These are phyloP conservation scores for Cataglyphis hispanica DNA, from an alignment of 1,140 invertebrate species.

Conservation along the genomic window DNA sequence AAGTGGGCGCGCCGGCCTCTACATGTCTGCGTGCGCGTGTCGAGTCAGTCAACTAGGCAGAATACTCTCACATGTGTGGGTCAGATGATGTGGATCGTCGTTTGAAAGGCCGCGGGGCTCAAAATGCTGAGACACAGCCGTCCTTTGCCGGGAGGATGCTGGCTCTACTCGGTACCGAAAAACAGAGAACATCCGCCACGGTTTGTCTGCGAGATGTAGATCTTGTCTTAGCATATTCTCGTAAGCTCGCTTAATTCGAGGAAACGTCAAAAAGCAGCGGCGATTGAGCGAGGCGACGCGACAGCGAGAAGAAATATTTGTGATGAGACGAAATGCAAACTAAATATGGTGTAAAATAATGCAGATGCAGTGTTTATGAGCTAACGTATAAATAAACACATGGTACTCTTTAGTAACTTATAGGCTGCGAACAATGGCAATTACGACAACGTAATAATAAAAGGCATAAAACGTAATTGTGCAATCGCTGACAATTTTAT, in stretches of 20 bases:
- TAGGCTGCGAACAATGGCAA: conserved; percentile 31
- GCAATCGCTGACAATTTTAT: conserved; percentile 43
- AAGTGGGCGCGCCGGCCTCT: conserved; percentile 40
- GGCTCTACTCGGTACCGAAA: conserved; percentile 22
- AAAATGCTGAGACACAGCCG: conserved; percentile 48
- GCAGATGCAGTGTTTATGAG: conserved; percentile 34
- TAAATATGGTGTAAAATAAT: conserved; percentile 9
- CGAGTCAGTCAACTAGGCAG: conserved; percentile 70
- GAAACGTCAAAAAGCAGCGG: background rate
- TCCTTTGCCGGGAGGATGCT: background rate
- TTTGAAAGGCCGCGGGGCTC: conserved; percentile 67
- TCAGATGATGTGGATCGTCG: conserved; percentile 65
- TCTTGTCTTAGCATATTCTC: conserved; percentile 5
- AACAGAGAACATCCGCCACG: conserved; percentile 9
- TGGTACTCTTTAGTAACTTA: conserved; percentile 34
- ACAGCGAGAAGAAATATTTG: background rate
- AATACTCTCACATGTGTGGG: conserved; percentile 67
- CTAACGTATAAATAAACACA: conserved; percentile 45
- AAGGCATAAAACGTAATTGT: conserved; percentile 52
- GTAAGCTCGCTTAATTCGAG: background rate
- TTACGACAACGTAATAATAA: conserved; percentile 55
- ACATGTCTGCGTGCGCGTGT: conserved; percentile 51
- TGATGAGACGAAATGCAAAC: conserved; percentile 3
- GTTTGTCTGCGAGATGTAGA: background rate
- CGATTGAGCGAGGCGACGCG: background rate